Conservation (phyloP, 2,888 invertebrate species). For the Andricus curvator region DNA sequence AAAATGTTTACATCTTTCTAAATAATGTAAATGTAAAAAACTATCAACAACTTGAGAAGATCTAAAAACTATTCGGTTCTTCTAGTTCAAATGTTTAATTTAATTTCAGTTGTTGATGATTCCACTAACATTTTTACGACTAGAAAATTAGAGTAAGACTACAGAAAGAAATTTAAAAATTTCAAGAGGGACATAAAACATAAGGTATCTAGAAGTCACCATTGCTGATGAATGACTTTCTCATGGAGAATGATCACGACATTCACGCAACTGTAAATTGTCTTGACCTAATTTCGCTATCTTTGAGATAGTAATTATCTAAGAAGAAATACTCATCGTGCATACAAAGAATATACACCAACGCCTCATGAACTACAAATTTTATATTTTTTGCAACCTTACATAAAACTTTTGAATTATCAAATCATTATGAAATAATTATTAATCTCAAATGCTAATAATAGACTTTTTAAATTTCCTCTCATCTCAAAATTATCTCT, state of each 20-base stretch:
- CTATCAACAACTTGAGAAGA: no score
- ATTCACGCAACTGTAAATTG: slow-evolving; percentile 46
- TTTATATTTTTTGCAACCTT: neutral
- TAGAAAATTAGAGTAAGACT: no score
- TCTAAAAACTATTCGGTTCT: no score
- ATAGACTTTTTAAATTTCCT: neutral
- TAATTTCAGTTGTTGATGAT: no score
- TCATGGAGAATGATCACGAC: slow-evolving; percentile 42
- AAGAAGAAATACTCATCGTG: slow-evolving; percentile 25
- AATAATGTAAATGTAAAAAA: no score
- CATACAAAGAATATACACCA: slow-evolving; percentile 34
- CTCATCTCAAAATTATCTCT: neutral
- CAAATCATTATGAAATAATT: neutral
- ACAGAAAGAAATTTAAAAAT: no score
- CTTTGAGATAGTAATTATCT: slow-evolving; percentile 56
- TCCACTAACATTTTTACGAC: no score
- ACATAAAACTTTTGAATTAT: neutral
- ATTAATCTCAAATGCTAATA: neutral
- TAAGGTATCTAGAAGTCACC: neutral
- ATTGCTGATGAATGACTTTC: slow-evolving; percentile 27
- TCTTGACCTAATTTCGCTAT: slow-evolving; percentile 55
- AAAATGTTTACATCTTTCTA: no score
- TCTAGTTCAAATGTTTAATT: no score
- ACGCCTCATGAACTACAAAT: neutral
- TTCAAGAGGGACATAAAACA: neutral